Evolutionary conservation across 2,888 invertebrate species (phyloP).

Genomic region (Lasiommata megera): DNA sequence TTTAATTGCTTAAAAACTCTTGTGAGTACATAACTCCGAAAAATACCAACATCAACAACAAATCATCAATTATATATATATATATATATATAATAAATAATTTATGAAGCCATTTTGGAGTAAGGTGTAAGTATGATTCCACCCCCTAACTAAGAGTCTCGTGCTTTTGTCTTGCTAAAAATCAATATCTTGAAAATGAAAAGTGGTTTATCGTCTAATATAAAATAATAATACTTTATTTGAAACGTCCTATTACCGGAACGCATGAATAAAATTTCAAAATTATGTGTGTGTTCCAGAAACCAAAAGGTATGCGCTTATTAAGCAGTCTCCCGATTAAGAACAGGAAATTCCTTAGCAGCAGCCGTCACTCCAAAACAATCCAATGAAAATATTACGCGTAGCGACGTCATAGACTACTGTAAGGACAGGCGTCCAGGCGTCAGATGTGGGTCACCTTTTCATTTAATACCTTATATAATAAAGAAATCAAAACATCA

Average conservation of each 20-base stretch:
- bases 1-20: too few species aligned
- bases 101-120: too few species aligned
- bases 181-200: too few species aligned
- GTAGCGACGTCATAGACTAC: constrained; percentile 47
- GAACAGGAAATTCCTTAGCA: constrained; percentile 75
- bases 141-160: too few species aligned
- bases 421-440: constrained; percentile 34
- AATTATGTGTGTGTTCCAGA: constrained; percentile 45
- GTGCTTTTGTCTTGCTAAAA: too few species aligned
- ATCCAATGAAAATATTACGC: constrained; percentile 65
- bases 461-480: not conserved
- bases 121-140: too few species aligned
- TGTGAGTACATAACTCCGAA: too few species aligned
- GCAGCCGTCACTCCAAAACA: constrained; percentile 60
- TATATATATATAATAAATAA: too few species aligned
- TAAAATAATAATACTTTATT: too few species aligned
- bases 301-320: constrained; percentile 45
- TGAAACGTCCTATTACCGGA: not conserved
- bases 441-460: constrained; percentile 44
- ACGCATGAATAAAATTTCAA: not conserved
- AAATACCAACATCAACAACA: too few species aligned
- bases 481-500: not conserved
- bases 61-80: too few species aligned
- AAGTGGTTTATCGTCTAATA: too few species aligned
- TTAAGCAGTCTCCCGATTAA: constrained; percentile 61